A percentile compares a stretch with the other conserved stretches of the same genome.
phyloP scores from a whole-genome alignment of 1,140 invertebrate genomes.

The Schlechtendalia chinensis region DNA sequence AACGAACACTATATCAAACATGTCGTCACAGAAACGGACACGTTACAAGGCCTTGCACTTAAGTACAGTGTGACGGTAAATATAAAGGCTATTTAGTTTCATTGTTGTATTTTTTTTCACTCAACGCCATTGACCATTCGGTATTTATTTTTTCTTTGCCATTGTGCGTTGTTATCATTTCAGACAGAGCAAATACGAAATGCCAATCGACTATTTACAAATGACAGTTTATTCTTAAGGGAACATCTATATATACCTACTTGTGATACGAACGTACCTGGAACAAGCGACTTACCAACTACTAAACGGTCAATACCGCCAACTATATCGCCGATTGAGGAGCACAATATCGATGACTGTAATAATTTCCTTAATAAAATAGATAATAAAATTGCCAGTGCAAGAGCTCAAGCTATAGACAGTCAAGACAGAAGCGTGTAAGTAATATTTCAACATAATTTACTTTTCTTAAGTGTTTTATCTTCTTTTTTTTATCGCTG shows the following conservation, averaged over 20 bases:
- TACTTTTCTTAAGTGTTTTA: no score
- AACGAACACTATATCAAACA: conserved; percentile 72
- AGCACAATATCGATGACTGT: conserved; percentile 58
- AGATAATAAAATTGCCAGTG: conserved; percentile 80
- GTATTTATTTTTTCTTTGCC: not conserved
- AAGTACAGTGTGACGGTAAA: conserved; percentile 89
- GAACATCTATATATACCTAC: conserved; percentile 53
- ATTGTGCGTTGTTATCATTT: conserved; percentile 51
- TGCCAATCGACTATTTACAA: conserved; percentile 81
- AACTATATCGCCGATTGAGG: conserved; percentile 39
- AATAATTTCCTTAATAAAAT: conserved; percentile 83
- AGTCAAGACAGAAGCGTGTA: conserved; percentile 75
- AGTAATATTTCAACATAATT: conserved; percentile 58
- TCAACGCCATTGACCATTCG: no score
- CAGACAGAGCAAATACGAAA: conserved; percentile 88
- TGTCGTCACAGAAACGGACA: conserved; percentile 74
- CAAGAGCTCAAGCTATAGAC: conserved; percentile 80
- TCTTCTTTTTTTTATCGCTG: no score
- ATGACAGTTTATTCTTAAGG: conserved; percentile 70
- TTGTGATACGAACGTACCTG: conserved; percentile 35
- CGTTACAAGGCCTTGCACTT: conserved; percentile 87
- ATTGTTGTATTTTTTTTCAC: no score
- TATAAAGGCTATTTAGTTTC: no score
- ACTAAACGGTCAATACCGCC: not conserved
- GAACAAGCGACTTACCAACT: not conserved